Base-by-base conservation (phyloP, 2,888 invertebrate genomes). In the Cheilosia urbana region DNA sequence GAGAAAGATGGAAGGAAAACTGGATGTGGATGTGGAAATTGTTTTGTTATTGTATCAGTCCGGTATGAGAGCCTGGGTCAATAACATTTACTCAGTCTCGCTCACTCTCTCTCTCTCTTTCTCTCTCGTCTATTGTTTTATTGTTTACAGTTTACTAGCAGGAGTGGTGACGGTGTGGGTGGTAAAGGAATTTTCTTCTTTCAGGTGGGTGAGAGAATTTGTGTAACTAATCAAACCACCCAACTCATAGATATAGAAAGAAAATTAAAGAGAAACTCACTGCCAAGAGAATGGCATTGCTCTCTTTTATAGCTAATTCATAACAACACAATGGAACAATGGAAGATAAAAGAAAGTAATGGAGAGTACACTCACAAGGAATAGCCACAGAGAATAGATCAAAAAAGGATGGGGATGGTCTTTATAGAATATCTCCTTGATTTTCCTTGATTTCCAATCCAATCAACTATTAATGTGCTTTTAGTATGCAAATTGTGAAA, bases 111-210 rank as follows among this genome's bases (percentile, higher is more conserved):
- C 63, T 37, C 63, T 55, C 55, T 51, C 58, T 11, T 19, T 13
- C 13, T 37, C n/a, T 13, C 13, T 37, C n/a, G 27, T 47, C 17
- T 47, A 4, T 37, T 27, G 11, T 24, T 17, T 9, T 49, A 75
- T 71, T 84, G 75, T 76, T 71, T 80, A 84, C 79, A 53, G 75
- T 76, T 71, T 80, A 84, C 79, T 47, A 66, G 45, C n/a, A 45
- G 27, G 24, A 40, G n/a, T 15, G n/a, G 15, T n/a, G 60, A 79
- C n/a, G n/a, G 40, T 69, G 65, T 49, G 27, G 53, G 53, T 69
- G 19, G 77, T 34, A 45, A 55, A 57, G 71, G 63, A 63, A 57
- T 78, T 71, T 49, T 57, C 62, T 27, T 34, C 9, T n/a, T 60
- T 60, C 24, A 34, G 2, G 21, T 65, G 65, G 51, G 37, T 51